Conservation (phyloP, 2,888 invertebrate genomes). For the Drosophila fungiperda region DNA sequence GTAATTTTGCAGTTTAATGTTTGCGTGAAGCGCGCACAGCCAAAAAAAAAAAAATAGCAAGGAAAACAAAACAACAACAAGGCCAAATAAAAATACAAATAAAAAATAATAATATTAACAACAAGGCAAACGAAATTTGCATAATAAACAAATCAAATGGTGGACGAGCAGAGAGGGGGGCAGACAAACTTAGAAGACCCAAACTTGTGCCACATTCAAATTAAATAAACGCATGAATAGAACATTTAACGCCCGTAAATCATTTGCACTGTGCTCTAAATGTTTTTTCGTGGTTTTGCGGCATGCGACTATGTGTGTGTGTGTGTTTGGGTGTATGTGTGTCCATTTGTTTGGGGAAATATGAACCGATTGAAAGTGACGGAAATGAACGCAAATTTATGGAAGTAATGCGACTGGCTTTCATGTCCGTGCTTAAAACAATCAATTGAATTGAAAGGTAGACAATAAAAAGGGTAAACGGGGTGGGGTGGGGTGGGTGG, state of each 20-base stretch:
- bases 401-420: slow-evolving; percentile 68
- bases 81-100: slow-evolving; percentile 27
- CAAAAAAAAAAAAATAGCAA: slow-evolving; percentile 14
- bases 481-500: not conserved
- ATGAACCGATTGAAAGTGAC: slow-evolving; percentile 67
- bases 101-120: slow-evolving; percentile 29
- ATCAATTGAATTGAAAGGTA: slow-evolving; percentile 43
- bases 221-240: slow-evolving; percentile 79
- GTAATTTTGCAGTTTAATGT: slow-evolving; percentile 81
- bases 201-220: slow-evolving; percentile 55
- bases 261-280: slow-evolving; percentile 71
- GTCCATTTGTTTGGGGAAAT: slow-evolving; percentile 23
- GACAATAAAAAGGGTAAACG: not conserved
- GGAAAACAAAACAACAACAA: slow-evolving; percentile 22
- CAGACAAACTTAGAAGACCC: slow-evolving; percentile 56
- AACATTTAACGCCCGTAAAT: slow-evolving; percentile 77
- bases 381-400: slow-evolving; percentile 79
- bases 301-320: not conserved
- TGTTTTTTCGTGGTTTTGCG: slow-evolving; percentile 58
- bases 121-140: slow-evolving; percentile 65
- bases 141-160: slow-evolving; percentile 79
- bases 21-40: slow-evolving; percentile 47
- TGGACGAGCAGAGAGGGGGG: slow-evolving; percentile 23
- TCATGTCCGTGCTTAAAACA: slow-evolving; percentile 53
- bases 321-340: not conserved